Evolutionary conservation across 2,888 invertebrate genomes (phyloP), one percentile per base, ranked within the genome.

Genomic region (Drosophila anomalata): DNA sequence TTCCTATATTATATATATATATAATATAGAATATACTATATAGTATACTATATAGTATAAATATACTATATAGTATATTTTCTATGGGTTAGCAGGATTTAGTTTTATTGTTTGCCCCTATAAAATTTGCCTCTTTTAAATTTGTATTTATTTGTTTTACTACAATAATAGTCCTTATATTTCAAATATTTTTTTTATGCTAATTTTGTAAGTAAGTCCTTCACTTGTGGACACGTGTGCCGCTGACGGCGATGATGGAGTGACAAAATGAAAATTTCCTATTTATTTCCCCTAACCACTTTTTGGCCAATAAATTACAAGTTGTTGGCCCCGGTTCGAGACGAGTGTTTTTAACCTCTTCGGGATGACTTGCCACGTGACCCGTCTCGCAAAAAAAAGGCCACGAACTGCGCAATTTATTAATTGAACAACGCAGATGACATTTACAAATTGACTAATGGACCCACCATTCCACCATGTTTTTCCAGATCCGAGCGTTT

Each of bases 221-320:
- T 59, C 71, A 71, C 67, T 74, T 54, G 70, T 70, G 76, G 81
- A 71, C 84, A 83, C 68, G 71, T 80, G 57, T 76, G 76, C 39
- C 56, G 54, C 69, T 87, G 81, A 84, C 81, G 84, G 87, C 59
- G 39, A 72, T 84, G 81, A 84, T 87, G 70, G 78, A 87, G 84
- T 81, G 80, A 80, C 80, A 83, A 71, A 70, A 79, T 83, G 68
- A 67, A 69, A 76, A 77, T 79, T 54, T 41, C 51, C 47, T 66
- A 48, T 58, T 33, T 33, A 59, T 59, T 42, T 47, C 12, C 29
- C 58, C 26, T 17, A 4, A 17, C 17, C 22, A n/a, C 9, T 12
- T 62, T 39, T 48, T 26, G 55, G 73, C 26, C 63, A 77, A 86
- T 86, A 86, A 80, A 82, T 82, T 77, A 67, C 48, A 55, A 33